phyloP scores from a whole-genome alignment of 2,113 vertebrate species.

The Oryzias celebensis region DNA sequence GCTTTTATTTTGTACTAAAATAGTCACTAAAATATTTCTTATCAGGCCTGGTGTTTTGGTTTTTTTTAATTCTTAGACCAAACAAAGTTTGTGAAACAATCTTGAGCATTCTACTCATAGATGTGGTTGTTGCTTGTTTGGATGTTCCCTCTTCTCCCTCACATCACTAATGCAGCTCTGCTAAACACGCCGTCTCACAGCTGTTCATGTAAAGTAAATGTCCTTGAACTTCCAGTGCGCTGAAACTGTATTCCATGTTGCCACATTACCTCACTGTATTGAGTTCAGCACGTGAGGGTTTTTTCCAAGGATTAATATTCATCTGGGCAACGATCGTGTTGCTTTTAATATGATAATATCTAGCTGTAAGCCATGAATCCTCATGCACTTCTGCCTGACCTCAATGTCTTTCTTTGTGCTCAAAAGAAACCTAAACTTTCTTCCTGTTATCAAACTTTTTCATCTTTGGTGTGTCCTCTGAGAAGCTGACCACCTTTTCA shows the following conservation, averaged over 20 bases:
- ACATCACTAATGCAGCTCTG: neutral
- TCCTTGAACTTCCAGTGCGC: constrained; percentile 9
- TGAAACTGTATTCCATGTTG: constrained; percentile 32
- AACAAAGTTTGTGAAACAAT: too few species aligned
- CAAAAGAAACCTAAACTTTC: neutral
- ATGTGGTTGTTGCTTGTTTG: neutral
- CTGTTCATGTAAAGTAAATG: neutral
- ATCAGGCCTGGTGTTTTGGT: too few species aligned
- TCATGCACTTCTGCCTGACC: neutral
- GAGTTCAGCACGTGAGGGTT: constrained; percentile 40
- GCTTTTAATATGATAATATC: constrained; percentile 25
- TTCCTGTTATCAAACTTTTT: neutral
- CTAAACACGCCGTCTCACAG: neutral
- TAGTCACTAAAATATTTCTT: too few species aligned
- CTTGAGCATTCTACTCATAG: too few species aligned
- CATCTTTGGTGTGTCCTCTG: neutral
- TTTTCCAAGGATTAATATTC: constrained; percentile 61
- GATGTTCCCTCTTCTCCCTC: neutral
- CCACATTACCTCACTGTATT: constrained; percentile 40
- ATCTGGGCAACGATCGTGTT: constrained; percentile 37
- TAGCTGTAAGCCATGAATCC: constrained; percentile 16
- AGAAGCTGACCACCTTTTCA: constrained; percentile 14
- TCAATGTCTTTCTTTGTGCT: neutral
- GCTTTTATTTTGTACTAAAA: too few species aligned
- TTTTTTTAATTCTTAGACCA: too few species aligned